Base-by-base conservation (phyloP, 2,888 invertebrate species). In the Frankliniella fusca region DNA sequence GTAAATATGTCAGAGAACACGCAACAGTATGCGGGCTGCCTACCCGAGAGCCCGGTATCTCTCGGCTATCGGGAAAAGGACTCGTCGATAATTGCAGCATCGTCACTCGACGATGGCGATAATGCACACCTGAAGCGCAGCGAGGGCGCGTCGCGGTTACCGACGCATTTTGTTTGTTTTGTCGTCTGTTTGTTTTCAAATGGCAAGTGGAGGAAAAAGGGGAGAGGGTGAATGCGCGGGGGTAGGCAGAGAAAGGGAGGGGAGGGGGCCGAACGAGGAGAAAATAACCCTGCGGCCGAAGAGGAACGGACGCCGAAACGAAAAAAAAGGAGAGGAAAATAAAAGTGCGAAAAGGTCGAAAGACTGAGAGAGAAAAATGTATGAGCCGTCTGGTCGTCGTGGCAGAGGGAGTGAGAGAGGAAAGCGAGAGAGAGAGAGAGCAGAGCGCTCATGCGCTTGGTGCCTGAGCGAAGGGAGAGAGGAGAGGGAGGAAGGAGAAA, bases 371-470 rank as follows among this genome's bases (percentile, higher is more conserved):
- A 65, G 81, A 49, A 54, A 61, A 81, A 54, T 61, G 38, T 15
- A 81, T 18, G 80, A 81, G 80, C 18, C 23, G 81, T 15, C 76
- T 80, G 49, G 70, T 81, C 54, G 80, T 28, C 49, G 49, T 49
- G 27, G 27, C 23, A 76, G 70, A 23, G 70, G 27, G 70, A 23
- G 70, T 9, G 70, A 70, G 70, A 70, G 70, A 23, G 70, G 23
- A n/a, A n/a, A n/a, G n/a, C 10, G 65, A n/a, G 65, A 65, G 70
- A 5, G 70, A 23, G 70, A 70, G 70, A 70, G 70, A 70, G 3
- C n/a, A 23, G 23, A 20, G 23, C 3, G 70, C 23, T 23, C 84
- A 83, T 84, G 84, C 82, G 83, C 83, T 84, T 84, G 83, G 83
- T 81, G 80, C 28, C 80, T 80, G 27, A 54, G 38, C 8, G 27